Evolutionary conservation across 2,113 vertebrate genomes (phyloP), one percentile per base, ranked within the genome.

Genomic region (Redunca redunca): DNA sequence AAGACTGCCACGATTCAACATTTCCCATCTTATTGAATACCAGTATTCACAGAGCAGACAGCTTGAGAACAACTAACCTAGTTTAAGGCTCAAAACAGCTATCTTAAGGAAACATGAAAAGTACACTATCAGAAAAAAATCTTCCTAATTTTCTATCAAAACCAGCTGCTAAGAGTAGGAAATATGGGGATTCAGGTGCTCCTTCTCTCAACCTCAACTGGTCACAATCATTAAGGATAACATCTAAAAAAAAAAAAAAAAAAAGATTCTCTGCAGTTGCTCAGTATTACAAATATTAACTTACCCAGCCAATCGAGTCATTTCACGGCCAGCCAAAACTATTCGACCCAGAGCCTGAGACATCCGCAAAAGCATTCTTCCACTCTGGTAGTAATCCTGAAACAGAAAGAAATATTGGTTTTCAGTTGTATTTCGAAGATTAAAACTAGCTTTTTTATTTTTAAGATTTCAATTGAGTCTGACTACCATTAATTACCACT

Each of bases 381-480:
- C 99, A 95, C 99, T 99, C 99, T 99, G 99, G 98, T 99, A 99
- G 98, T 99, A 99, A 99, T 99, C 99, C 99, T 99, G 96, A 82
- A 98, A 93, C 0, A 98, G 90, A 98, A 97, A 97, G 40, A 90
- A 55, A 95, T 89, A 16, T 67, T 96, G 90, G 46, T 89, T 96
- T 97, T 82, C n/a, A 95, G 25, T 87, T 92, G 94, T 1, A 2
- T 57, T 77, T 96, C 19, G 82, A 95, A 55, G 67, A 91, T 25
- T 40, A 74, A 81, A 80, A 57, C 1, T 40, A 58, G 78, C n/a
- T 30, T 84, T 71, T 81, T 93, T 95, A 33, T 7, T 52, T 85
- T 77, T 33, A 81, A 80, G 14, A 60, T 85, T 94, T 67, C 60
- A 55, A 21, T 48, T 55, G 52, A 40, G n/a, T 57, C 30, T 10